Evolutionary conservation across 2,797 vertebrate species (phyloP).

Genomic region (Chiloscyllium punctatum): DNA sequence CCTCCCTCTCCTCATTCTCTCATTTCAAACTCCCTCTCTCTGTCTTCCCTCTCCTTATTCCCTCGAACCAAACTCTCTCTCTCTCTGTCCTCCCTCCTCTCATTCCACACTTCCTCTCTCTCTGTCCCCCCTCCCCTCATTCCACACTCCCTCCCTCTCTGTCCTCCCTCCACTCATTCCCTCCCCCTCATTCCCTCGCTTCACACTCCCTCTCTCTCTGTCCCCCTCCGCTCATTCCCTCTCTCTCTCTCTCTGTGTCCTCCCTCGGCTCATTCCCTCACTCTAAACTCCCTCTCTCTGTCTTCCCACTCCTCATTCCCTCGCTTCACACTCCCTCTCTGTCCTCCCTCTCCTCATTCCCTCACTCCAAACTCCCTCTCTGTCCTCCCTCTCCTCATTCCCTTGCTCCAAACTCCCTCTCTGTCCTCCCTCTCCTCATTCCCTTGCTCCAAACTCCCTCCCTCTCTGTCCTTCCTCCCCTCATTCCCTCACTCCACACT

Average conservation of each 20-base stretch:
- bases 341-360: neutral
- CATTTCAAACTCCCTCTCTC: neutral
- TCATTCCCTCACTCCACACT: neutral
- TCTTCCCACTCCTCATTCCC: neutral
- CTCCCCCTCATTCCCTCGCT: too few relatives aligned
- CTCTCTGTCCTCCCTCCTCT: neutral
- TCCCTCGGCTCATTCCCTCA: neutral
- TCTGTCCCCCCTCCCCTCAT: neutral
- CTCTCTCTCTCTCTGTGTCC: too few relatives aligned
- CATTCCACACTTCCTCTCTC: neutral
- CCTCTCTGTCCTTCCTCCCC: neutral
- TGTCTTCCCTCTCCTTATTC: neutral
- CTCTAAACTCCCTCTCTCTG: neutral
- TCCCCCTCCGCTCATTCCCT: neutral
- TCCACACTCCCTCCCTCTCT: neutral
- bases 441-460: neutral
- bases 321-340: neutral
- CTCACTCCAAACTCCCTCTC: too few relatives aligned
- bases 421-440: too few relatives aligned
- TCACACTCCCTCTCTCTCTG: neutral
- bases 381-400: too few relatives aligned
- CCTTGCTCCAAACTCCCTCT: too few relatives aligned
- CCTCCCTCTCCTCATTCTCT: fast-evolving
- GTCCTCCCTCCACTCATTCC: too few relatives aligned
- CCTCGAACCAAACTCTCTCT: neutral